Conservation (phyloP, 1,140 invertebrate species). For the Microplitis mediator region DNA sequence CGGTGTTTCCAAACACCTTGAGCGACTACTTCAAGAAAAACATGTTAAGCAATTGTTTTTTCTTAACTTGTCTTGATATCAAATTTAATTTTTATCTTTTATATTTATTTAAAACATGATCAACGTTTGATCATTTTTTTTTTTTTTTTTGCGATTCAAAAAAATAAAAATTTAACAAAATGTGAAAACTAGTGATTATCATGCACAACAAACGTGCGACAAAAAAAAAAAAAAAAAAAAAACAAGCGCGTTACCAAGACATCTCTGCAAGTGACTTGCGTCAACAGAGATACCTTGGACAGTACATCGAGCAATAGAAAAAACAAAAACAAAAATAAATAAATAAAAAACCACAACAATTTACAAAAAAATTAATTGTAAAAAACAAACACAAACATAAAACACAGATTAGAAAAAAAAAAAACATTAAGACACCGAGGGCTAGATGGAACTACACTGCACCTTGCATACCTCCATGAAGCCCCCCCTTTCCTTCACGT, state of each 20-base stretch:
- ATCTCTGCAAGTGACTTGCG: neutral
- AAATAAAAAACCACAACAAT: conserved; percentile 8
- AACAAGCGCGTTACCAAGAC: conserved; percentile 11
- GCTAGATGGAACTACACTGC: conserved; percentile 70
- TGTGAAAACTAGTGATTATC: conserved; percentile 40
- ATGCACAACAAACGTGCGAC: conserved; percentile 32
- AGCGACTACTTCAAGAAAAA: conserved; percentile 28
- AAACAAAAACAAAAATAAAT: conserved; percentile 2
- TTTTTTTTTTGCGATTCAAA: neutral
- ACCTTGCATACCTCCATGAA: conserved; percentile 94
- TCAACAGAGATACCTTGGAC: conserved; percentile 4
- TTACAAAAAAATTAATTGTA: conserved; percentile 13
- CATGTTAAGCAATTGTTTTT: conserved; percentile 23
- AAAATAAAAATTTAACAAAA: conserved; percentile 18
- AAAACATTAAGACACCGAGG: conserved; percentile 54
- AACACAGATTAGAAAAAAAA: conserved; percentile 45
- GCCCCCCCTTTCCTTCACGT: conserved; percentile 94
- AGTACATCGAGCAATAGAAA: conserved; percentile 23
- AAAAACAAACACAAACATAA: neutral
- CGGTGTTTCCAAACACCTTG: conserved; percentile 29
- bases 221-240: conserved; percentile 9
- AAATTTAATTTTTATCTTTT: neutral
- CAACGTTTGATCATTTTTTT: neutral
- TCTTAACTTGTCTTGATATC: neutral
- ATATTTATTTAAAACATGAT: neutral